Conservation (phyloP, 2,888 invertebrate species). For the Harpalus rubripes region DNA sequence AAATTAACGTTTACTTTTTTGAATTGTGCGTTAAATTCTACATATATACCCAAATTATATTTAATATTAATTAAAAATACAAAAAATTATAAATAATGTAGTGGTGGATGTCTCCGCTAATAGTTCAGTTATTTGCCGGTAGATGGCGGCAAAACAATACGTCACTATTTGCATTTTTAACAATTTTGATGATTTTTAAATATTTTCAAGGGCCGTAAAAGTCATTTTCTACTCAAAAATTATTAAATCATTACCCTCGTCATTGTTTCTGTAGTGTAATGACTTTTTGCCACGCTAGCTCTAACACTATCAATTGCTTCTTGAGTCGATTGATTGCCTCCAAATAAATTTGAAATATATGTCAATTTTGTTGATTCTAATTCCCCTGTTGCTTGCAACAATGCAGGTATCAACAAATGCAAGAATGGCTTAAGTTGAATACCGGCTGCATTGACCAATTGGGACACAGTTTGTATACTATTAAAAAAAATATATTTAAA, state of each 20-base stretch:
- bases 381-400: conserved; percentile 92
- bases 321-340: conserved; percentile 84
- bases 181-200: no score
- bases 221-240: no score
- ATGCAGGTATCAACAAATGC: conserved; percentile 88
- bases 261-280: conserved; percentile 93
- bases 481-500: neutral
- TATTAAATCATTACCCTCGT: conserved; percentile 81
- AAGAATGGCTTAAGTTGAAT: conserved; percentile 89
- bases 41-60: no score
- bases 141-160: no score
- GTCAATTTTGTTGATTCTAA: conserved; percentile 89
- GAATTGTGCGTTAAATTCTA: no score
- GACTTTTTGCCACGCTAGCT: conserved; percentile 89
- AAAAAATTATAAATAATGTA: no score
- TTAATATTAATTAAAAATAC: no score
- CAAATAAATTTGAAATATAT: conserved; percentile 86
- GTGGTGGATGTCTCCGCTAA: no score
- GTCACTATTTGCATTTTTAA: no score
- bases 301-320: conserved; percentile 89
- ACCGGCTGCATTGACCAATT: conserved; percentile 90
- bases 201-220: no score
- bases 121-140: no score
- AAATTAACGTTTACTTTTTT: no score
- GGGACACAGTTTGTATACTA: conserved; percentile 91